Evolutionary conservation across 2,888 invertebrate species (phyloP), one percentile per base, ranked within the genome.

Genomic region (Ochlodes sylvanus): DNA sequence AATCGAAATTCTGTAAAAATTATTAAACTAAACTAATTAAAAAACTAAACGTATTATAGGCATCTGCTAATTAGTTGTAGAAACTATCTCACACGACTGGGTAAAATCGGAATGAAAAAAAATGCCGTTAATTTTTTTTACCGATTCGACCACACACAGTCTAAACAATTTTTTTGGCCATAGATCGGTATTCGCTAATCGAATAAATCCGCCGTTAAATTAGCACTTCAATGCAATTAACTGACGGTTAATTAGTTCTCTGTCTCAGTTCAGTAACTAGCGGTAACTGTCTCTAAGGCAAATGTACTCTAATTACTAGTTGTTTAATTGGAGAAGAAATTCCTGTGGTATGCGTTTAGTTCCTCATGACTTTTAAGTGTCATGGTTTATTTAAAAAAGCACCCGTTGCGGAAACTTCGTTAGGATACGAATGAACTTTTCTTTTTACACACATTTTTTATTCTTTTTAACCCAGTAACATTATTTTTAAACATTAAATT

Each of bases 161-260:
- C 56, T 10, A 41, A 63, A 58, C 42, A 7, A 52, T 42, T 67
- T 44, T 42, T 61, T 55, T 32, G 34, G 47, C 54, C 34, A 32
- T 61, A n/a, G 58, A 67, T 62, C 41, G 50, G 62, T 27, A 47
- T 44, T 57, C 15, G 27, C 68, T 68, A 68, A 68, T 68, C 68
- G 68, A 62, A 68, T 68, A 68, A 68, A 68, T 68, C 61, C 56
- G 50, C 68, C 80, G 78, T 78, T 78, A 84, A 87, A 88, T 87
- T 82, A 77, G 76, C 77, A 79, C 80, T 79, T 76, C 85, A 83
- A 84, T 79, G 80, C 78, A 88, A 90, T 88, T 89, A 87, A 78
- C 81, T 80, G 78, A 79, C 74, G 75, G 78, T 84, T 84, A 87
- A 87, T 88, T 84, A 79, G 82, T 81, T 82, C 79, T 85, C 73